A percentile compares a stretch with the other conserved stretches of the same genome.
phyloP scores from a whole-genome alignment of 2,113 vertebrate species.

The Poicephalus meyeri region DNA sequence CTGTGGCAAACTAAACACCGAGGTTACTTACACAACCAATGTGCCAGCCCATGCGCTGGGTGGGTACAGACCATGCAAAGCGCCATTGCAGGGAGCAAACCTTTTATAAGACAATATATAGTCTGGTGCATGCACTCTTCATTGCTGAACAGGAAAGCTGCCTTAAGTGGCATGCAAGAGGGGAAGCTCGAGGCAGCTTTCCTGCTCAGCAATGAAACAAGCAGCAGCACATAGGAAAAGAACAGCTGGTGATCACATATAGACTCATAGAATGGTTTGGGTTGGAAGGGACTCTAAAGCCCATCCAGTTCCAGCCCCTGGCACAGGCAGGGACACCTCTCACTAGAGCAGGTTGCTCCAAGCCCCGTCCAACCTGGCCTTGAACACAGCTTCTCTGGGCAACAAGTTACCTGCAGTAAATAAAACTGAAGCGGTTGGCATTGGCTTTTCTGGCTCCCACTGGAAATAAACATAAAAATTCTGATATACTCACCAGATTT shows the following conservation, averaged over 20 bases:
- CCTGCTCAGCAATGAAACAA: neutral
- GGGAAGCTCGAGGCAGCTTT: neutral
- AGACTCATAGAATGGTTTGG: neutral
- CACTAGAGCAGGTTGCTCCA: neutral
- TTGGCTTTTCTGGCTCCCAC: rapidly evolving
- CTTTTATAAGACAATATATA: rapidly evolving
- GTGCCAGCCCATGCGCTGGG: rapidly evolving
- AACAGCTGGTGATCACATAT: neutral
- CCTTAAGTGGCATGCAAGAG: too few relatives aligned
- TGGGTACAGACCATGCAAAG: neutral
- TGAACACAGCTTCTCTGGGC: neutral
- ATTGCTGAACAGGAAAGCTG: too few relatives aligned
- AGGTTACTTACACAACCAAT: neutral
- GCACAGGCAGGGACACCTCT: neutral
- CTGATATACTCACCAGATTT: neutral
- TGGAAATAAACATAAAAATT: neutral
- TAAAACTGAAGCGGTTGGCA: neutral
- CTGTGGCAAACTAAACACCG: neutral
- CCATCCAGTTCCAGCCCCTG: neutral
- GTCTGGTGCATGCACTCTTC: rapidly evolving
- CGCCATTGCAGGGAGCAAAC: neutral
- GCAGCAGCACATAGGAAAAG: neutral
- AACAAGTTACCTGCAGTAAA: neutral
- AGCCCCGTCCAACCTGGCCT: neutral
- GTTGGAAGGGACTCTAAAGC: neutral